A percentile compares a stretch with the other conserved stretches of the same genome.
Evolutionary conservation across 2,113 vertebrate species (phyloP).

Genomic region (Gadus macrocephalus): DNA sequence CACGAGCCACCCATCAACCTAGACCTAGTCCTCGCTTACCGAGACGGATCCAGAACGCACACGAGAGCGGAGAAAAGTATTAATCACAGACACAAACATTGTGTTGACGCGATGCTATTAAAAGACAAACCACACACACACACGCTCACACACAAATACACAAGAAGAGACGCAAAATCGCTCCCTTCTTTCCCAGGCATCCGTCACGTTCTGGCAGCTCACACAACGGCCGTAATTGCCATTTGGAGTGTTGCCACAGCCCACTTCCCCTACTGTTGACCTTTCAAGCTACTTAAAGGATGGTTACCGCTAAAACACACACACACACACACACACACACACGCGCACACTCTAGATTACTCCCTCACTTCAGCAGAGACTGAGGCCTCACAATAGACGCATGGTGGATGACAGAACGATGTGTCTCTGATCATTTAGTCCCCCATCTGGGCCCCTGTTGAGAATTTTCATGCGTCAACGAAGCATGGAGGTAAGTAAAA

Average conservation of each 20-base stretch:
- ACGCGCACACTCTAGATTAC: slow-evolving; percentile 35
- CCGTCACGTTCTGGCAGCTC: slow-evolving; percentile 40
- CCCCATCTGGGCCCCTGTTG: not conserved
- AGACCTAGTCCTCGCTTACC: too few relatives aligned
- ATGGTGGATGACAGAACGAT: not conserved
- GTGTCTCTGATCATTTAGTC: not conserved
- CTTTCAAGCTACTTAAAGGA: slow-evolving; percentile 52
- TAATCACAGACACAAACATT: slow-evolving; percentile 17
- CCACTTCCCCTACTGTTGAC: slow-evolving; percentile 25
- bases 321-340: too few relatives aligned
- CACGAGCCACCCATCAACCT: too few relatives aligned
- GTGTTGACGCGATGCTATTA: slow-evolving; percentile 35
- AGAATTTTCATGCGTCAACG: slow-evolving; percentile 33
- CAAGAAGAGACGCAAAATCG: slow-evolving; percentile 7
- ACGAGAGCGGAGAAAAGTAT: not conserved
- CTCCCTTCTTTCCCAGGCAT: slow-evolving; percentile 42
- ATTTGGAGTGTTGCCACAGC: slow-evolving; percentile 22
- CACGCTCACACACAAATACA: not conserved
- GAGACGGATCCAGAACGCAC: not conserved
- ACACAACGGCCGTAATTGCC: slow-evolving; percentile 39
- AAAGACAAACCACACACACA: slow-evolving; percentile 5
- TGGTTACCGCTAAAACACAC: slow-evolving; percentile 27
- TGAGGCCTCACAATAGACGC: not conserved
- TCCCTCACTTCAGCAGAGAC: slow-evolving; percentile 50
- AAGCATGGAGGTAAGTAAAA: slow-evolving; percentile 23